These are phyloP conservation scores for Neria commutata DNA, from an alignment of 2,888 invertebrate genomes.

Conservation along the genomic window DNA sequence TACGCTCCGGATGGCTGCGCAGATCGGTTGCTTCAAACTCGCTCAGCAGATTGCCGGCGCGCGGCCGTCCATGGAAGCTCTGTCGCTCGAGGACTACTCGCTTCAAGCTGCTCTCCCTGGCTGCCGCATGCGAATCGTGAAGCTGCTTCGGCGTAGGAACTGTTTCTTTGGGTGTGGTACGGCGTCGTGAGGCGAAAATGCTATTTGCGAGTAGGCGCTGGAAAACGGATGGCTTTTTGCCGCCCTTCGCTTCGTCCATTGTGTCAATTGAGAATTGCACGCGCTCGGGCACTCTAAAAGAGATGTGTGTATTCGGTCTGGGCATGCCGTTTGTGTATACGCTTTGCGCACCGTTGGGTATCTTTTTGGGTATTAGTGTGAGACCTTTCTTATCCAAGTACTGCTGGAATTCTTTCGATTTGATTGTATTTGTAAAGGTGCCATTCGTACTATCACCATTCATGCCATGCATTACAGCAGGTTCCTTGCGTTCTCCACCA, in stretches of 20 bases:
- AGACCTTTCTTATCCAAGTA: slow-evolving; percentile 59
- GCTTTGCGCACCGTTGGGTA: slow-evolving; percentile 36
- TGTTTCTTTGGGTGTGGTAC: slow-evolving; percentile 55
- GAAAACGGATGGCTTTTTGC: slow-evolving; percentile 57
- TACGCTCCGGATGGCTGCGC: slow-evolving; percentile 41
- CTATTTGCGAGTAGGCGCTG: slow-evolving; percentile 56
- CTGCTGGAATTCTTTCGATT: slow-evolving; percentile 60
- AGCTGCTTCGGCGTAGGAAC: slow-evolving; percentile 44
- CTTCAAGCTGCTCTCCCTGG: slow-evolving; percentile 44
- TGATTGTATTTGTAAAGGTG: slow-evolving; percentile 60
- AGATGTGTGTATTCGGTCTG: slow-evolving; percentile 22
- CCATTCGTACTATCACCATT: slow-evolving; percentile 28
- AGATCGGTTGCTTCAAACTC: slow-evolving; percentile 35
- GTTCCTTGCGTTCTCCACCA: slow-evolving; percentile 3
- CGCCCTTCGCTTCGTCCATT: slow-evolving; percentile 40
- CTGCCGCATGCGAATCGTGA: slow-evolving; percentile 34
- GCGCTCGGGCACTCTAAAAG: slow-evolving; percentile 30
- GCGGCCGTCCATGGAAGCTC: slow-evolving; percentile 44
- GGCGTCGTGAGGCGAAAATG: slow-evolving; percentile 56
- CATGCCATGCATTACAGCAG: not conserved
- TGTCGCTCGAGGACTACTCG: slow-evolving; percentile 56
- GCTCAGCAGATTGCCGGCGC: slow-evolving; percentile 36
- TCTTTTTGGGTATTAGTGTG: slow-evolving; percentile 49
- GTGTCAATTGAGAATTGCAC: slow-evolving; percentile 35
- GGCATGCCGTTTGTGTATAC: slow-evolving; percentile 25